Evolutionary conservation across 2,113 vertebrate genomes (phyloP).

Genomic region (Actinemys pallida): DNA sequence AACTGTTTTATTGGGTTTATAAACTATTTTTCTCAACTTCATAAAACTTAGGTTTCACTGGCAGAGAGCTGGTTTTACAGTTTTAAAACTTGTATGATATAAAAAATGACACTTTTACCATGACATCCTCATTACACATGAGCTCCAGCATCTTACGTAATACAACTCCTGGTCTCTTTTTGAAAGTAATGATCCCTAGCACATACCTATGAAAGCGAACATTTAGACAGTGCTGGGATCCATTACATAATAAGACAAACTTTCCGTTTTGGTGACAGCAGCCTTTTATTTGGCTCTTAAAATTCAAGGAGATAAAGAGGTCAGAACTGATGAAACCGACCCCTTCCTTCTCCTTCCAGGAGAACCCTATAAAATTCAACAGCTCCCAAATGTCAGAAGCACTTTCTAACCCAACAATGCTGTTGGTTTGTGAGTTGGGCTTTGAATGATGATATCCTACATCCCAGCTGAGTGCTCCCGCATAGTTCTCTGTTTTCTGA

Average conservation of each 20-base stretch:
- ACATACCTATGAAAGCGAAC: neutral
- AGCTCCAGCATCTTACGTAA: constrained; percentile 43
- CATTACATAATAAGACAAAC: neutral
- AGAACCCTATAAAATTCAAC: neutral
- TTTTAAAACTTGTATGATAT: constrained; percentile 52
- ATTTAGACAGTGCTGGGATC: neutral
- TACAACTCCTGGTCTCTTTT: neutral
- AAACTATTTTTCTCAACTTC: constrained; percentile 5
- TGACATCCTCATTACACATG: constrained; percentile 10
- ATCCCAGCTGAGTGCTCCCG: neutral
- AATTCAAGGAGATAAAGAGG: neutral
- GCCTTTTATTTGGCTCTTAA: neutral
- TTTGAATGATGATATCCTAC: fast-evolving
- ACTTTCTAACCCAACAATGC: fast-evolving
- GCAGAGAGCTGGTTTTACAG: constrained; percentile 37
- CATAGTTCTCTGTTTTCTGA: neutral
- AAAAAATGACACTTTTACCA: constrained; percentile 50
- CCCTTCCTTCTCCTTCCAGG: neutral
- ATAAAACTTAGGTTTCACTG: constrained; percentile 59
- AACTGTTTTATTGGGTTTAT: constrained; percentile 50
- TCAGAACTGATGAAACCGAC: neutral
- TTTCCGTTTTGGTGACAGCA: neutral
- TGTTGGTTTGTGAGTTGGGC: fast-evolving
- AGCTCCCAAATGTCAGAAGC: neutral
- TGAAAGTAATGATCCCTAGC: constrained; percentile 32